Evolutionary conservation across 1,140 invertebrate genomes (phyloP), one percentile per base, ranked within the genome.

Genomic region (Chironomus tepperi): DNA sequence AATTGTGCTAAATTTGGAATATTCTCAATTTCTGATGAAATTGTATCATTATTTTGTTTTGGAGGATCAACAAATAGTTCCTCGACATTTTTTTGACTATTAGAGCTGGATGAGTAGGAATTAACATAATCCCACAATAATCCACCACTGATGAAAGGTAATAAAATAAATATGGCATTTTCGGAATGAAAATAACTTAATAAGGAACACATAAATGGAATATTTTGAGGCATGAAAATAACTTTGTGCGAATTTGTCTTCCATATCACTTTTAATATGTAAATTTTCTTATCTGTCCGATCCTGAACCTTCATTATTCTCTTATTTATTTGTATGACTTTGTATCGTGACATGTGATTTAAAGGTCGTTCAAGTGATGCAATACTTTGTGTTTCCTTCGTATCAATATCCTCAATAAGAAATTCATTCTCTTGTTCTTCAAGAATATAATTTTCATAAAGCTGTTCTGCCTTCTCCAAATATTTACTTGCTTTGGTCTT

Each of bases 201-300:
- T 74, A 86, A 73, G 73, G 81, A 81, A 5, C 83, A 80, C 84
- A 86, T 85, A 73, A 83, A 86, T 74, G 84, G 83, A 75, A 85
- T 82, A 76, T 83, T 79, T 76, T 84, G 82, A 7, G 84, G 84
- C 73, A 86, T 77, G 75, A 84, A 83, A 42, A 79, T 82, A 75
- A 79, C 81, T 78, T 78, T 80, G 16, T 80, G 83, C 76, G 77
- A 72, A 75, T 21, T 70, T 24, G 43, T 19, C 7, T 7, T 10
- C 64, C 19, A 43, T 72, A 74, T 70, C 73, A 80, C 81, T 75
- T 86, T 86, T 76, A 85, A 81, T 43, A 84, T 81, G 76, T 80
- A 84, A 12, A 79, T 75, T 34, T 84, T 77, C 19, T 84, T 83
- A 16, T 80, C 77, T 43, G 84, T 84, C 0, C 80, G 77, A 75